Percentiles rank a stretch among this genome's conserved stretches.
Evolutionary conservation across 1,140 invertebrate species (phyloP).

Genomic region (Choristoneura fumiferana): DNA sequence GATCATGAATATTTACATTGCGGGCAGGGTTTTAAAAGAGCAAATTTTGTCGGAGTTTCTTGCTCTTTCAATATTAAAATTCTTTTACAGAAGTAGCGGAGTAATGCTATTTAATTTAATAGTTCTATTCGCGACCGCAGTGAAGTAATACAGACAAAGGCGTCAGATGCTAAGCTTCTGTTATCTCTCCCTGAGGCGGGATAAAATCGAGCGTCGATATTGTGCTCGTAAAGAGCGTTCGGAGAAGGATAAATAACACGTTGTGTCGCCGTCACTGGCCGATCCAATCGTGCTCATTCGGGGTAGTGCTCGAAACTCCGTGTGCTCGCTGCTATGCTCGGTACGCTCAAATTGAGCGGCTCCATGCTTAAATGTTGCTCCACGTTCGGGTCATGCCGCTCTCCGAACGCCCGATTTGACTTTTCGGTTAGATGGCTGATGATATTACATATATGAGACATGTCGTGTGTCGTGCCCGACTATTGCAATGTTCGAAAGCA

Average conservation of each 20-base stretch:
- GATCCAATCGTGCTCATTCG: slow-evolving; percentile 12
- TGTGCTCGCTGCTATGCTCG: no score
- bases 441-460: not conserved
- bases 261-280: slow-evolving; percentile 29
- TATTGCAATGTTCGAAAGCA: slow-evolving; percentile 21
- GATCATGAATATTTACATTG: slow-evolving; percentile 67
- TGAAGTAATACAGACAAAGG: slow-evolving; percentile 22
- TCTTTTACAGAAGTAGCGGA: slow-evolving; percentile 24
- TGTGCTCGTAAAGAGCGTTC: slow-evolving; percentile 56
- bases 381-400: not conserved
- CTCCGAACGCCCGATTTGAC: not conserved
- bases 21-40: slow-evolving; percentile 37
- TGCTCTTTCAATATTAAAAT: slow-evolving; percentile 27
- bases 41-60: slow-evolving; percentile 40
- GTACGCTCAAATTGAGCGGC: no score
- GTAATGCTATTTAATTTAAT: slow-evolving; percentile 46
- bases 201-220: slow-evolving; percentile 60
- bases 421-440: not conserved
- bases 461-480: not conserved
- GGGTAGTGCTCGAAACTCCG: not conserved
- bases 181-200: slow-evolving; percentile 51
- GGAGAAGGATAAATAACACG: slow-evolving; percentile 57
- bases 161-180: slow-evolving; percentile 37
- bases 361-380: not conserved
- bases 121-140: slow-evolving; percentile 36